A percentile compares a stretch with the other conserved stretches of the same genome.
Conservation (phyloP, 2,797 vertebrate species). For the Ctenochaetus hawaiiensis region DNA sequence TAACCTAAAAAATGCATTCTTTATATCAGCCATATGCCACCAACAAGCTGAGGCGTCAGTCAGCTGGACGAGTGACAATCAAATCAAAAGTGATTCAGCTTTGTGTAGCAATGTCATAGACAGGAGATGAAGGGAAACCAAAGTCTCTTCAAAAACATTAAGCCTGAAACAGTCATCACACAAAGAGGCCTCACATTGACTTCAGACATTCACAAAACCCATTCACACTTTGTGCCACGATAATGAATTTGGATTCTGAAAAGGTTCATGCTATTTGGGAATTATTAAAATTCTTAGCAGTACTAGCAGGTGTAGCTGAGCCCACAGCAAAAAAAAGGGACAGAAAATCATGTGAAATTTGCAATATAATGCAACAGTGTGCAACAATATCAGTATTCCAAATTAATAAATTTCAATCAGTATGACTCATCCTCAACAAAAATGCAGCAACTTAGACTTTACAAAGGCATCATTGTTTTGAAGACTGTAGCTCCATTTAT, state of each 20-base stretch:
- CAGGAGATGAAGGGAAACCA: constrained; percentile 15
- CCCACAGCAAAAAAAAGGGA: not conserved
- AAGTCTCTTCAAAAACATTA: constrained; percentile 11
- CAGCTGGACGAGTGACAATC: constrained; percentile 24
- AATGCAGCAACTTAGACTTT: not conserved
- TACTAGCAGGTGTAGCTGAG: not conserved
- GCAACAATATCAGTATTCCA: not conserved
- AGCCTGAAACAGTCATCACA: constrained; percentile 10
- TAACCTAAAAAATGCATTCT: constrained; percentile 18
- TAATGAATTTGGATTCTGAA: not conserved
- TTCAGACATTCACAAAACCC: not conserved
- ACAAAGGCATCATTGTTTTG: not conserved
- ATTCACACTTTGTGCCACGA: not conserved
- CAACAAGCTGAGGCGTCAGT: constrained; percentile 16
- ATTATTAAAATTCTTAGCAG: not conserved
- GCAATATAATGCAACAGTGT: not conserved
- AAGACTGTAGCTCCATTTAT: too few relatives aligned
- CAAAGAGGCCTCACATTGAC: not conserved
- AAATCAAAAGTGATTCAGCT: constrained; percentile 23
- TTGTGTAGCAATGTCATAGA: constrained; percentile 7
- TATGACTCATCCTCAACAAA: not conserved
- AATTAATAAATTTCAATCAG: not conserved
- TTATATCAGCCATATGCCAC: constrained; percentile 25
- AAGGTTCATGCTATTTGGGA: not conserved
- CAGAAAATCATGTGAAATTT: not conserved